A percentile compares a stretch with the other conserved stretches of the same genome.
Conservation (phyloP, 2,797 vertebrate species). For the Crenichthys baileyi region DNA sequence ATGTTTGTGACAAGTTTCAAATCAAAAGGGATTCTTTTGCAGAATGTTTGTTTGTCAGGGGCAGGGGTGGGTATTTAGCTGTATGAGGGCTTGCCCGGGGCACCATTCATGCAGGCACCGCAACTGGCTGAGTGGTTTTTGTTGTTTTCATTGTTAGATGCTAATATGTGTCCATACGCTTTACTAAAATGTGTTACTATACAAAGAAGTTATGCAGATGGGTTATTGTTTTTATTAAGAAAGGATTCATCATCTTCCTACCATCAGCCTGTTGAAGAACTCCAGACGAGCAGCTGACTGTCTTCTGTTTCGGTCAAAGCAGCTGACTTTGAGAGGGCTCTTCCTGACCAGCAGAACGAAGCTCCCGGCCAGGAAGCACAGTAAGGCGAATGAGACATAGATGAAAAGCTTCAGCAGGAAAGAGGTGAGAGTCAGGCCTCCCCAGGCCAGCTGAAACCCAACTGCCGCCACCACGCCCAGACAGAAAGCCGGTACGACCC, state of each 20-base stretch:
- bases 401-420: constrained; percentile 84
- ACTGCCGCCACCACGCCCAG: constrained; percentile 79
- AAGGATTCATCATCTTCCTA: constrained; percentile 45
- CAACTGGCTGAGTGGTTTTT: neutral
- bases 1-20: too few relatives aligned
- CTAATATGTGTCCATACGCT: too few relatives aligned
- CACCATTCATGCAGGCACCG: neutral
- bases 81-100: neutral
- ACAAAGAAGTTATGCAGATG: neutral
- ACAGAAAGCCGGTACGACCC: constrained; percentile 76
- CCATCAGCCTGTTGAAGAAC: constrained; percentile 81
- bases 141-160: neutral
- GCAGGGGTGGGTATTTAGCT: too few relatives aligned
- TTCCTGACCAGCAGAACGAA: constrained; percentile 79
- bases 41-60: neutral
- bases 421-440: constrained; percentile 79
- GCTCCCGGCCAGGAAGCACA: constrained; percentile 82
- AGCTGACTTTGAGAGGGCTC: constrained; percentile 77
- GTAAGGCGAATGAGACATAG: constrained; percentile 80
- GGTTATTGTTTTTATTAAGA: neutral
- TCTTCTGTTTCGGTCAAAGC: constrained; percentile 69
- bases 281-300: constrained; percentile 63
- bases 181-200: neutral
- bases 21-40: neutral
- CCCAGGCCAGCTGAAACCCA: constrained; percentile 79